Evolutionary conservation across 2,113 vertebrate genomes (phyloP).

Genomic region (Gavialis gangeticus): DNA sequence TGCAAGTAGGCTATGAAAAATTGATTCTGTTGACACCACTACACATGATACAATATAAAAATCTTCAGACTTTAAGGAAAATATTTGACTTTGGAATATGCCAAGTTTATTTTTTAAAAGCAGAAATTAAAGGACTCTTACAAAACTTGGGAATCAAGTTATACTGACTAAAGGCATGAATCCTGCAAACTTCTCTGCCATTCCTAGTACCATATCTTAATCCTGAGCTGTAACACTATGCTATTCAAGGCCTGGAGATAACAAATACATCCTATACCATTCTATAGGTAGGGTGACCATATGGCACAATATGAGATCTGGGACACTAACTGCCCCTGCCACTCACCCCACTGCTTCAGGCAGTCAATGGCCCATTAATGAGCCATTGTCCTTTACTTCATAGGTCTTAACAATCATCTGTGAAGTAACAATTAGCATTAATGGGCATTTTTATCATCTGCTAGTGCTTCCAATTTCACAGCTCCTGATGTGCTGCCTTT

Average conservation of each 20-base stretch:
- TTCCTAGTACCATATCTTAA: not conserved
- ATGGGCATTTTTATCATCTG: too few species aligned
- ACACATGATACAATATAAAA: not conserved
- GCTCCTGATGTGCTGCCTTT: too few species aligned
- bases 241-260: not conserved
- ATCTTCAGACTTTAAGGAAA: not conserved
- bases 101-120: not conserved
- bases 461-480: too few species aligned
- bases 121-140: not conserved
- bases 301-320: too few species aligned
- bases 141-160: not conserved
- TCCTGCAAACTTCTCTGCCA: not conserved
- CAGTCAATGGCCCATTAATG: too few species aligned
- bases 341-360: too few species aligned
- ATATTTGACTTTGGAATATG: not conserved
- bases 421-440: too few species aligned
- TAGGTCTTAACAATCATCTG: too few species aligned
- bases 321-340: too few species aligned
- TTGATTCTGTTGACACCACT: conserved; percentile 13
- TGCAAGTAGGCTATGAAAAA: conserved; percentile 21
- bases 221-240: not conserved
- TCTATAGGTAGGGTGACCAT: too few species aligned
- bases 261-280: not conserved
- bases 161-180: not conserved
- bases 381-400: too few species aligned